Percentiles rank a stretch among this genome's conserved stretches.
phyloP scores from a whole-genome alignment of 2,113 vertebrate genomes.

The Zeus faber region DNA sequence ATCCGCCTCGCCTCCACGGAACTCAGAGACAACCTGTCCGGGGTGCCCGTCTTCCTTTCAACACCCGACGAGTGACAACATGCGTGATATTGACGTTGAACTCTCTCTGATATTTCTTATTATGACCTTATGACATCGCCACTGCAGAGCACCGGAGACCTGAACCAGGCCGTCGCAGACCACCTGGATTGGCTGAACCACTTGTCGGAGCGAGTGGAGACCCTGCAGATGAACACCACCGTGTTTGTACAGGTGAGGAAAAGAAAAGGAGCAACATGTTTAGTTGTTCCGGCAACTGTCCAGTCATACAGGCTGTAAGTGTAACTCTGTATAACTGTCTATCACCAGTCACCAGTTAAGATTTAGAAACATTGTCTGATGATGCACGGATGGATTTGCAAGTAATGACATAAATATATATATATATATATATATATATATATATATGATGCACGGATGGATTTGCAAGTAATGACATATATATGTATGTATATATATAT shows the following conservation, averaged over 20 bases:
- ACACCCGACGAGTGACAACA: neutral
- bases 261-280: neutral
- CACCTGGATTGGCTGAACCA: constrained; percentile 73
- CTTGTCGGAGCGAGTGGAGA: constrained; percentile 72
- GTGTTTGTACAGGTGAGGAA: constrained; percentile 76
- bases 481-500: too few relatives aligned
- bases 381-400: too few relatives aligned
- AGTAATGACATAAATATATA: too few relatives aligned
- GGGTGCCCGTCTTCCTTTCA: constrained; percentile 28
- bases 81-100: neutral
- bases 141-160: constrained; percentile 56
- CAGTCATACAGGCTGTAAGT: neutral
- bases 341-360: too few relatives aligned
- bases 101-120: neutral
- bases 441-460: too few relatives aligned
- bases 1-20: constrained; percentile 66
- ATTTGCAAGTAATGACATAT: too few relatives aligned
- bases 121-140: neutral
- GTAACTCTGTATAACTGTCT: neutral
- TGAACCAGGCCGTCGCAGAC: constrained; percentile 65
- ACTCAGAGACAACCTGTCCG: constrained; percentile 62
- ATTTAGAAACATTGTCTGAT: too few relatives aligned
- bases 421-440: too few relatives aligned
- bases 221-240: constrained; percentile 73
- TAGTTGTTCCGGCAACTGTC: neutral